These are phyloP conservation scores for Phalacrocorax carbo DNA, from an alignment of 2,113 vertebrate species.

Conservation along the genomic window DNA sequence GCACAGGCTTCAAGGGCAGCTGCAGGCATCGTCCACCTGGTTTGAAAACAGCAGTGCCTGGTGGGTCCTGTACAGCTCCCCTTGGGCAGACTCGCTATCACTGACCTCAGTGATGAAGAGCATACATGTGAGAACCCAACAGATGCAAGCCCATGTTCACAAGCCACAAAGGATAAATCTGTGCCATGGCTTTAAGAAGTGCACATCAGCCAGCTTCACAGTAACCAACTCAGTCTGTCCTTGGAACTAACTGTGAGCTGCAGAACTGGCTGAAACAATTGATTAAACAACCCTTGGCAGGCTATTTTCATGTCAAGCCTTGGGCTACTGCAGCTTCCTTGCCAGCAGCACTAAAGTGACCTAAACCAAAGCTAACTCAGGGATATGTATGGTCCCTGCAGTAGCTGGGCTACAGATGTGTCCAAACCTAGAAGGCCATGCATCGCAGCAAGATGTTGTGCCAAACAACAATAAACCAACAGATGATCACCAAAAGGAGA, in stretches of 20 bases:
- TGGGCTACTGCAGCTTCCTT: neutral
- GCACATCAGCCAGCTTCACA: neutral
- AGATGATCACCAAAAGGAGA: neutral
- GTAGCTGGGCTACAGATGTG: neutral
- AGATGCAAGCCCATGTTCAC: neutral
- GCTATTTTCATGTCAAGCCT: neutral
- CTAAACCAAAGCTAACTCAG: neutral
- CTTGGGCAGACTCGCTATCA: neutral
- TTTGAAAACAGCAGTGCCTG: neutral
- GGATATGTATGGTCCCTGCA: neutral
- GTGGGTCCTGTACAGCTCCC: neutral
- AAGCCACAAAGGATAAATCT: neutral
- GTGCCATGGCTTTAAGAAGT: neutral
- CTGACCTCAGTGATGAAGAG: neutral
- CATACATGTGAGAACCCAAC: neutral
- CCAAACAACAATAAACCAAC: neutral
- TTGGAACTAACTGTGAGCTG: neutral
- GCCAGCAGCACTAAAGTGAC: neutral
- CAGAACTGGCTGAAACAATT: fast-evolving
- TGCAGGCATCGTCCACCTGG: neutral
- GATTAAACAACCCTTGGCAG: neutral
- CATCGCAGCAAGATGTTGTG: fast-evolving
- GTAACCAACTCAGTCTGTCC: neutral
- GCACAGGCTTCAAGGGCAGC: neutral
- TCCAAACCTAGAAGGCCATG: neutral